A percentile compares a stretch with the other conserved stretches of the same genome.
Evolutionary conservation across 2,888 invertebrate genomes (phyloP).

Genomic region (Toxonevra muliebris): DNA sequence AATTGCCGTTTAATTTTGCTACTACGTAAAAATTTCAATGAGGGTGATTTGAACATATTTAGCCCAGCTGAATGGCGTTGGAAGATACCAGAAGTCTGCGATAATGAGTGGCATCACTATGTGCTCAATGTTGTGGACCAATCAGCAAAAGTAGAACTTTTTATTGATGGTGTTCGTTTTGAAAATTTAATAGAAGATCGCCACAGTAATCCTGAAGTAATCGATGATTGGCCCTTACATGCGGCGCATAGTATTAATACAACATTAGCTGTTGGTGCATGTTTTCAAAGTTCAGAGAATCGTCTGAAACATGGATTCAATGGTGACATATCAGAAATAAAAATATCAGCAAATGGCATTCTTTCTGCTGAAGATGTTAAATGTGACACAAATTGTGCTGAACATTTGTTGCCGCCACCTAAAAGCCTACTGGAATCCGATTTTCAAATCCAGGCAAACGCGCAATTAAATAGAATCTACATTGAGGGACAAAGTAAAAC

Average conservation of each 20-base stretch:
- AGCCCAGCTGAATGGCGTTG: constrained; percentile 99
- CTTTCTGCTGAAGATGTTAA: constrained; percentile 57
- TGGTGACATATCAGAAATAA: constrained; percentile 65
- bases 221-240: constrained; percentile 99
- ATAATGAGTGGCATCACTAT: constrained; percentile 99
- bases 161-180: constrained; percentile 80
- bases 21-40: constrained; percentile 88
- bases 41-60: constrained; percentile 92
- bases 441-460: constrained; percentile 78
- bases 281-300: constrained; percentile 96
- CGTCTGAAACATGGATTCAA: constrained; percentile 80
- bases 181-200: constrained; percentile 64
- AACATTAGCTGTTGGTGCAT: constrained; percentile 93
- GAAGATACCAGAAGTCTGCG: constrained; percentile 95
- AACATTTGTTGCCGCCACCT: constrained; percentile 68
- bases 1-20: constrained; percentile 96
- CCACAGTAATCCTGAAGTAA: constrained; percentile 91
- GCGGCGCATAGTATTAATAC: constrained; percentile 94
- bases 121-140: constrained; percentile 93
- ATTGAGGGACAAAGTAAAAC: constrained; percentile 91
- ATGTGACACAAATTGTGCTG: constrained; percentile 63
- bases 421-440: constrained; percentile 80
- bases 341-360: constrained; percentile 52
- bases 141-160: constrained; percentile 83
- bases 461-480: constrained; percentile 77